Evolutionary conservation across 1,140 invertebrate genomes (phyloP).

Genomic region (Sweltsa coloradensis): DNA sequence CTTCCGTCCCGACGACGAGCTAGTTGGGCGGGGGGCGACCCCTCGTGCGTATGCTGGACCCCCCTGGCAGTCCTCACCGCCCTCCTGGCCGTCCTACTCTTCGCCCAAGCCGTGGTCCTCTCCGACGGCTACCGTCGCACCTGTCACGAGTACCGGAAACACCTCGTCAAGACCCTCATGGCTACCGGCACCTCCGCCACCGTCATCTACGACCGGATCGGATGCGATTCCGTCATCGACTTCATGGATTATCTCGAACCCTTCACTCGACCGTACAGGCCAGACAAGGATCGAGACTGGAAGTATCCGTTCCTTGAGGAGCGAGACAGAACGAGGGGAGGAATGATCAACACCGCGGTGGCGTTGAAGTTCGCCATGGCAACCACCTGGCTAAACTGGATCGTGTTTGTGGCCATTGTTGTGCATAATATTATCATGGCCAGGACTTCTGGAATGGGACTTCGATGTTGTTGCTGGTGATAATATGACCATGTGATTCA

Average conservation of each 20-base stretch:
- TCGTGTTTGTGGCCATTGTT: not conserved
- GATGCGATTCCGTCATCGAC: constrained; percentile 52
- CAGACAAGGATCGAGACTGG: constrained; percentile 3
- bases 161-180: constrained; percentile 32
- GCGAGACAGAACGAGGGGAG: not conserved
- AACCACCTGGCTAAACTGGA: constrained; percentile 4
- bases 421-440: not conserved
- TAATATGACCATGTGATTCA: not conserved
- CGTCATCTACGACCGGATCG: constrained; percentile 46
- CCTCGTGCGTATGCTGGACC: constrained; percentile 27
- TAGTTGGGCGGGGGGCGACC: not conserved
- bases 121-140: constrained; percentile 53
- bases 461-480: not conserved
- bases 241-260: constrained; percentile 61
- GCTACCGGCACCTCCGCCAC: constrained; percentile 25
- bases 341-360: constrained; percentile 6
- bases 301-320: not conserved
- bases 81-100: constrained; percentile 41
- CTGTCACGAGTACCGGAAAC: constrained; percentile 47
- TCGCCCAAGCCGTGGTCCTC: constrained; percentile 43
- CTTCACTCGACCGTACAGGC: constrained; percentile 4
- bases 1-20: constrained; percentile 25
- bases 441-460: not conserved
- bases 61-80: constrained; percentile 38
- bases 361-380: not conserved